Conservation (phyloP, 2,888 invertebrate genomes). For the Heliconius aoede region DNA sequence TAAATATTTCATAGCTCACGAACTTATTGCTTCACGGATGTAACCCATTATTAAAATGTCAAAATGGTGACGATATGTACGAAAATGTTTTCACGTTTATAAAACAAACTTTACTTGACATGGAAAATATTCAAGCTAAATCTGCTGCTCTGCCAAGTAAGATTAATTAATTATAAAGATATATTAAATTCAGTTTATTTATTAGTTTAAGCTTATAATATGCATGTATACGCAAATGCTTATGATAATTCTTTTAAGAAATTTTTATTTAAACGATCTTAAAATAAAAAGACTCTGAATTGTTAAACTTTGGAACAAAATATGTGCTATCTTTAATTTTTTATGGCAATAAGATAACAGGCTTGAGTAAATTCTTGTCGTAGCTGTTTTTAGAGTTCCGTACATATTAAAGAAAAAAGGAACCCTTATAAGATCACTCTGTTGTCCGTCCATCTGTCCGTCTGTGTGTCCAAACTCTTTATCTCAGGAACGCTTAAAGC, state of each 20-base stretch:
- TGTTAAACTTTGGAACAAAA: not conserved
- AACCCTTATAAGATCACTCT: too few species aligned
- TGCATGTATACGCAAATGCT: too few species aligned
- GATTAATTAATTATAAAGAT: not conserved
- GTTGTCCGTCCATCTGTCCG: too few species aligned
- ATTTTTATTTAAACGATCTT: not conserved
- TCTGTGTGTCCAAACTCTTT: too few species aligned
- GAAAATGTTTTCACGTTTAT: conserved; percentile 66
- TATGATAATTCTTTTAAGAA: not conserved
- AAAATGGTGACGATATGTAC: conserved; percentile 57
- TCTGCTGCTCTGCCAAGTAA: conserved; percentile 35
- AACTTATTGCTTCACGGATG: conserved; percentile 68
- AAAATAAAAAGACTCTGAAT: not conserved
- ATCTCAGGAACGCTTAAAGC: too few species aligned
- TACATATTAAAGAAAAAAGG: too few species aligned
- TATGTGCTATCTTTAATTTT: not conserved
- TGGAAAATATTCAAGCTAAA: conserved; percentile 46
- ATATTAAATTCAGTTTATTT: not conserved
- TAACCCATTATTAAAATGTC: conserved; percentile 67
- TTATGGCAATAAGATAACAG: not conserved
- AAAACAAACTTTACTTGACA: conserved; percentile 51
- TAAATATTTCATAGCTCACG: conserved; percentile 61
- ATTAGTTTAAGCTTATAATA: too few species aligned
- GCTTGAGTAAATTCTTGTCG: not conserved
- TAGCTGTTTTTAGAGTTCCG: too few species aligned